Conservation (phyloP, 2,888 invertebrate species). For the Geophilus truncorum region DNA sequence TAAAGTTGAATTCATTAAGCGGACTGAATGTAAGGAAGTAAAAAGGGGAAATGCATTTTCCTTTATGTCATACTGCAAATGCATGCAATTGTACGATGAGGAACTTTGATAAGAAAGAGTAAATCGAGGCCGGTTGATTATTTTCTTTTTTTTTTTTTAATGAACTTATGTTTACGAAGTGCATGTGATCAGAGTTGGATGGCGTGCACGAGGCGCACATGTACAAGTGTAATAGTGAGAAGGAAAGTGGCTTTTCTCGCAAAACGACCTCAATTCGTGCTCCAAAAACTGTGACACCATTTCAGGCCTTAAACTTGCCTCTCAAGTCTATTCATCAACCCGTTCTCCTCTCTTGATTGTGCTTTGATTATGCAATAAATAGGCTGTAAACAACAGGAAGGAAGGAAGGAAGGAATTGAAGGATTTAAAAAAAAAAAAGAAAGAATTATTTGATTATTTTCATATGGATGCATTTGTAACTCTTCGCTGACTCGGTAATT, state of each 20-base stretch:
- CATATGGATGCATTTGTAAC: not conserved
- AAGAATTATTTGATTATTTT: slow-evolving; percentile 6
- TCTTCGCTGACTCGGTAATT: not conserved
- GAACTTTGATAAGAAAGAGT: not conserved
- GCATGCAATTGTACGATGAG: not conserved
- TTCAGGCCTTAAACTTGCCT: slow-evolving; percentile 22
- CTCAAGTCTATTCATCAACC: slow-evolving; percentile 25
- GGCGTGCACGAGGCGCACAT: not conserved
- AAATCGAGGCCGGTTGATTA: slow-evolving; percentile 18
- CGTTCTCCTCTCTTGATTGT: slow-evolving; percentile 27
- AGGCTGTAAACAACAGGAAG: slow-evolving; percentile 16
- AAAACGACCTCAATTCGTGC: slow-evolving; percentile 30
- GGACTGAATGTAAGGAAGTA: slow-evolving; percentile 23
- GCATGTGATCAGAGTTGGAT: not conserved
- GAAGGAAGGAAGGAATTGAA: not conserved
- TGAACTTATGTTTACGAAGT: not conserved
- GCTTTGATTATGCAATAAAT: slow-evolving; percentile 22
- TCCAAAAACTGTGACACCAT: slow-evolving; percentile 31
- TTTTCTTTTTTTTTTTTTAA: not conserved
- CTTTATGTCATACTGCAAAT: not conserved
- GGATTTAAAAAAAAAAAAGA: not conserved
- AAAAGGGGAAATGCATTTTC: not conserved
- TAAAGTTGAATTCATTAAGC: not conserved
- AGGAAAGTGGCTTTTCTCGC: slow-evolving; percentile 27
- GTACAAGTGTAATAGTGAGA: slow-evolving; percentile 22